Conservation (phyloP, 53 echinoderm and acorn worm species). For the Paracentrotus lividus region DNA sequence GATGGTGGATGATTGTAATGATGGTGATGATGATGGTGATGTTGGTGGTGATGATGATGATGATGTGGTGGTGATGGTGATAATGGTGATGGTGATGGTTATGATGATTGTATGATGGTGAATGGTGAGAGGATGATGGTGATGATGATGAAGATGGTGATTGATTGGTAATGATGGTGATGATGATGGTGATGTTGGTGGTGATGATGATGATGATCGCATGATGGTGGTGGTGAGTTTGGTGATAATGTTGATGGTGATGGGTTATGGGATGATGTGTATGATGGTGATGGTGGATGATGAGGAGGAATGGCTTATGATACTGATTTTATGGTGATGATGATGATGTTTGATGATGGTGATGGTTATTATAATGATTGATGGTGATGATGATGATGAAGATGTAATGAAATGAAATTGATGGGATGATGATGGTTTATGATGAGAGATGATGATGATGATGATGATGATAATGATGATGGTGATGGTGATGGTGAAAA, state of each 20-base stretch:
- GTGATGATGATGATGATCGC: not conserved
- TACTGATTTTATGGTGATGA: not conserved
- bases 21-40: too few species aligned
- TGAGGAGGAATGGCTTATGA: too few species aligned
- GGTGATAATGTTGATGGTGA: not conserved
- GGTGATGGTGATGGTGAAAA: conserved; percentile 35
- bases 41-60: too few species aligned
- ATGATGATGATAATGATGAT: conserved; percentile 26
- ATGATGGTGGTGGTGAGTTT: not conserved
- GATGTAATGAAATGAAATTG: not conserved
- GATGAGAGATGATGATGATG: conserved; percentile 51
- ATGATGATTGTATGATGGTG: not conserved
- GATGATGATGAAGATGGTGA: not conserved
- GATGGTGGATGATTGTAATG: too few species aligned
- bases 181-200: too few species aligned
- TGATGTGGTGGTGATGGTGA: not conserved
- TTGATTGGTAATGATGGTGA: not conserved
- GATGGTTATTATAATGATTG: conserved; percentile 31
- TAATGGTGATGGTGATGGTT: not conserved
- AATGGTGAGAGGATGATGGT: not conserved
- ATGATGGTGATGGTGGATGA: not conserved
- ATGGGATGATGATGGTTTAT: conserved; percentile 7
- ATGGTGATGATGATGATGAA: conserved; percentile 3
- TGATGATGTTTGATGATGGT: conserved; percentile 34
- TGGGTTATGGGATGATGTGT: not conserved